These are phyloP conservation scores for Smittia sp. DNA, from an alignment of 2,888 invertebrate genomes.

Conservation along the genomic window DNA sequence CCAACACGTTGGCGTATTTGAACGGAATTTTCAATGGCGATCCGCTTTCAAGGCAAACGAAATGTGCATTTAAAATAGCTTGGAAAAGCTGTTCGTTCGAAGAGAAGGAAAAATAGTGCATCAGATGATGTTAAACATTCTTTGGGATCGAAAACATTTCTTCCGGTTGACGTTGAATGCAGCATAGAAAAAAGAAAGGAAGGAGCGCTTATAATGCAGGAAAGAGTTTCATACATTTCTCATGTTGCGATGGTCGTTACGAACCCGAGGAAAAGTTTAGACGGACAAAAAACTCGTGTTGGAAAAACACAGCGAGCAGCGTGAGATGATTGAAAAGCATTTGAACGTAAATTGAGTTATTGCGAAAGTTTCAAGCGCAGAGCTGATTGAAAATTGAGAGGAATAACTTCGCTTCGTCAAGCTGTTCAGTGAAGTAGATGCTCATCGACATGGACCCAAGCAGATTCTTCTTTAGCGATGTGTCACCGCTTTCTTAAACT, in stretches of 20 bases:
- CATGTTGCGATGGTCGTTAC: neutral
- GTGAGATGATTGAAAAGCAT: neutral
- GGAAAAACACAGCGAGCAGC: neutral
- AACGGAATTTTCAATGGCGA: conserved; percentile 15
- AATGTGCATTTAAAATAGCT: conserved; percentile 17
- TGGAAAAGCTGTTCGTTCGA: neutral
- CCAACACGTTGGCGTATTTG: neutral
- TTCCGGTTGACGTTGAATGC: too few species aligned
- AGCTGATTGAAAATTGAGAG: too few species aligned
- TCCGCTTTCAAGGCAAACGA: conserved; percentile 3
- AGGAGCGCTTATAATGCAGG: too few species aligned
- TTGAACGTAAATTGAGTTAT: neutral
- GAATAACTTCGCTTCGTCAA: too few species aligned
- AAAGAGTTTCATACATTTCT: neutral
- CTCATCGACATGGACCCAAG: too few species aligned
- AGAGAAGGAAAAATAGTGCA: conserved; percentile 10
- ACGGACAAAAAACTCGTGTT: neutral
- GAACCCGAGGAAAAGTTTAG: neutral
- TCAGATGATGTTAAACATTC: neutral
- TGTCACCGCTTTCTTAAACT: too few species aligned
- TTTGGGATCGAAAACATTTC: too few species aligned
- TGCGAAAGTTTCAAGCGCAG: neutral
- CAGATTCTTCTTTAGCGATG: too few species aligned
- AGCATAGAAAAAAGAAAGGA: too few species aligned
- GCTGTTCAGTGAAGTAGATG: too few species aligned